Evolutionary conservation across 2,113 vertebrate genomes (phyloP).

Genomic region (Brachionichthys hirsutus): DNA sequence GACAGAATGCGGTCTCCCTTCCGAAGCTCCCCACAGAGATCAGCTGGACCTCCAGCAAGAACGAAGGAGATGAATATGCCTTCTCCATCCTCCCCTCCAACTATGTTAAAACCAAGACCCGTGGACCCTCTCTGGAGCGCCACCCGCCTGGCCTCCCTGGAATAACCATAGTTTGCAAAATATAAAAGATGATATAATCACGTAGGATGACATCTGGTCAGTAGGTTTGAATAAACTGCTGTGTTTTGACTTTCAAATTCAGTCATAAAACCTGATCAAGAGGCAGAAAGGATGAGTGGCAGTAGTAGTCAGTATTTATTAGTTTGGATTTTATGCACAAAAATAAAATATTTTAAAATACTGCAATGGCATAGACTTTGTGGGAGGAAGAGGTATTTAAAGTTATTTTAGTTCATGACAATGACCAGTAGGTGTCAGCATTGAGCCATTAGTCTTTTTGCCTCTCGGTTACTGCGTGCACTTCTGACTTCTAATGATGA

Average conservation of each 20-base stretch:
- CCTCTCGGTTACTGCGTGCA: too few relatives aligned
- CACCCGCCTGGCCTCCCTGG: conserved; percentile 91
- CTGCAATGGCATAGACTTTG: neutral
- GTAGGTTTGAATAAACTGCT: neutral
- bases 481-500: too few relatives aligned
- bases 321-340: too few relatives aligned
- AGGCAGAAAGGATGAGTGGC: neutral
- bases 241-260: neutral
- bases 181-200: neutral
- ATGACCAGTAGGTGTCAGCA: conserved; percentile 66
- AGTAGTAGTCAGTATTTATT: neutral
- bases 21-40: conserved; percentile 93
- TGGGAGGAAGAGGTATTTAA: neutral
- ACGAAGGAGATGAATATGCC: conserved; percentile 99
- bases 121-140: conserved; percentile 92
- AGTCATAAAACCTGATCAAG: neutral
- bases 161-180: conserved; percentile 11
- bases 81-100: conserved; percentile 97
- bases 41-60: conserved; percentile 94
- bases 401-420: neutral
- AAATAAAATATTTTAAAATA: too few relatives aligned
- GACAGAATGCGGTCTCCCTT: conserved; percentile 97
- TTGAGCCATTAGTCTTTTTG: neutral
- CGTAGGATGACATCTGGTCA: neutral
- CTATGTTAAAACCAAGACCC: conserved; percentile 97